phyloP scores from a whole-genome alignment of 2,113 vertebrate genomes.

The Chloropsis hardwickii region DNA sequence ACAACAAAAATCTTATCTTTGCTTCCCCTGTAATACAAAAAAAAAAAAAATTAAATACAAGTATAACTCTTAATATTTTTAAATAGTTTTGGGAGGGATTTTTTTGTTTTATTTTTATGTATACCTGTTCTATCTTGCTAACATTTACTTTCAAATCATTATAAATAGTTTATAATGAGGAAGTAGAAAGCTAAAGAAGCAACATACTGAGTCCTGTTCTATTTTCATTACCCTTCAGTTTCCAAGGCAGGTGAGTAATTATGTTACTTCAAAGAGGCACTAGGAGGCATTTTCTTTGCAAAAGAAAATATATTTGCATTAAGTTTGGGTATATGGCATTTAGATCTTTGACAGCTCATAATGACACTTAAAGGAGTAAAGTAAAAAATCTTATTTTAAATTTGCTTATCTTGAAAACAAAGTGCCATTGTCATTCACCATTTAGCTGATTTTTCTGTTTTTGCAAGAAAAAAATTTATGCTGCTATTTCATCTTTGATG shows the following conservation, averaged over 20 bases:
- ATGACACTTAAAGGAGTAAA: neutral
- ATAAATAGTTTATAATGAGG: neutral
- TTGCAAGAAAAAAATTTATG: neutral
- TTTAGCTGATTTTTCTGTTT: neutral
- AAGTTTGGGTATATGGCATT: neutral
- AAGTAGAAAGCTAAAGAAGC: neutral
- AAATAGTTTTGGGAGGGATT: accelerated
- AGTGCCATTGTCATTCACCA: neutral
- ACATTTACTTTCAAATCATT: neutral
- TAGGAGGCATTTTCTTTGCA: neutral
- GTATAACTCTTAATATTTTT: neutral
- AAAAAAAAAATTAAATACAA: constrained; percentile 6
- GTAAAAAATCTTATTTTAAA: neutral
- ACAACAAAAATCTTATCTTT: constrained; percentile 99
- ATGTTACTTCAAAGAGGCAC: neutral
- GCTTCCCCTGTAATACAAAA: constrained; percentile 86
- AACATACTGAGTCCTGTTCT: neutral
- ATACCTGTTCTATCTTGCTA: neutral
- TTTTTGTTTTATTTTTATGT: neutral
- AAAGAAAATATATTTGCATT: neutral
- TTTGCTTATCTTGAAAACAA: neutral
- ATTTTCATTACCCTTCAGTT: neutral
- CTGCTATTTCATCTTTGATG: neutral
- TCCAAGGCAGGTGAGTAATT: neutral
- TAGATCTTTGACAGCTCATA: neutral